Evolutionary conservation across 2,113 vertebrate genomes (phyloP).

Genomic region (Hippolais icterina): DNA sequence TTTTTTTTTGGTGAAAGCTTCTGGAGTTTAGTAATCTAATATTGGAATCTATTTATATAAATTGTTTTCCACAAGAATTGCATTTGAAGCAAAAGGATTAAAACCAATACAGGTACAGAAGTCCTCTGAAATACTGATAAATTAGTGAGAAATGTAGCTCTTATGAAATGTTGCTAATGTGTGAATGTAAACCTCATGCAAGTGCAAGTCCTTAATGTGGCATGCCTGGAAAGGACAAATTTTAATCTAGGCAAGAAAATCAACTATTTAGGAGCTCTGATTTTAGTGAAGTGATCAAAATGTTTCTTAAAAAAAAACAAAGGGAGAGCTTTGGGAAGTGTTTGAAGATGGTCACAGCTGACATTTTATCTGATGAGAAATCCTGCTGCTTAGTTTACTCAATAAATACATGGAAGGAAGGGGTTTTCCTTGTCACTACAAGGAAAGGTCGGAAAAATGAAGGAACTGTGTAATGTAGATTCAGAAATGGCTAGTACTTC

Average conservation of each 20-base stretch:
- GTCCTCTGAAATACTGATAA: neutral
- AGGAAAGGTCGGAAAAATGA: neutral
- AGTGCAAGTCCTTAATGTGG: neutral
- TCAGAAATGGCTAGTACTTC: neutral
- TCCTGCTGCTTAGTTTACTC: neutral
- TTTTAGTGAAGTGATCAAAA: neutral
- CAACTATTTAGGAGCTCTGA: neutral
- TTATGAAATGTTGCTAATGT: neutral
- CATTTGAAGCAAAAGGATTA: neutral
- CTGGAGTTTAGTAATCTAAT: neutral
- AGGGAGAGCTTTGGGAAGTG: neutral
- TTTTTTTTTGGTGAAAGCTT: neutral
- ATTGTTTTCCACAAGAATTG: neutral
- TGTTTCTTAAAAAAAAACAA: neutral
- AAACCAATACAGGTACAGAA: neutral
- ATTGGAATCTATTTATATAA: neutral
- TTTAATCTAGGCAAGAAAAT: neutral
- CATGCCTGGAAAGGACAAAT: neutral
- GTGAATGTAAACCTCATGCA: neutral
- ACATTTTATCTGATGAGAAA: neutral
- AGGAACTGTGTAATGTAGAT: neutral
- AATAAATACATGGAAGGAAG: slow-evolving; percentile 1
- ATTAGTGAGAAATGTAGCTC: neutral
- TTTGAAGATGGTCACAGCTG: neutral
- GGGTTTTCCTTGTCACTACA: neutral